Conservation (phyloP, 2,113 vertebrate species). For the Tachuris rubrigastra region DNA sequence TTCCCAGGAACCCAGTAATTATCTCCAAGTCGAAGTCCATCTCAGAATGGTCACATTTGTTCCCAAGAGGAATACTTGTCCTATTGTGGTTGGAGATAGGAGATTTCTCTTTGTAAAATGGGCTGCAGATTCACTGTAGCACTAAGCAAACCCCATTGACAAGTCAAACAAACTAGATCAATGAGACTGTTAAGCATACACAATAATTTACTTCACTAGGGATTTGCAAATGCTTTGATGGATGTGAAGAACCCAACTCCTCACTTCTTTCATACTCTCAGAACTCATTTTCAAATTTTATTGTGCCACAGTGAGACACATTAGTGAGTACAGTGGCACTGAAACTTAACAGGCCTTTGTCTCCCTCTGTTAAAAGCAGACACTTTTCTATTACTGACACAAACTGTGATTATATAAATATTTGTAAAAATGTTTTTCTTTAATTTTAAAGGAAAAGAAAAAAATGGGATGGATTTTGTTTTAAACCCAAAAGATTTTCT, state of each 20-base stretch:
- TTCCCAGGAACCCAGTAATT: background rate
- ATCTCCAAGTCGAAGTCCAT: background rate
- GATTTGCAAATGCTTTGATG: background rate
- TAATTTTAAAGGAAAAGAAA: background rate
- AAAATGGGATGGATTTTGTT: background rate
- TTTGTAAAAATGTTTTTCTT: background rate
- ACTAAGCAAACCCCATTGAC: background rate
- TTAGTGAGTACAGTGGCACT: background rate
- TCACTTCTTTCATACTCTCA: background rate
- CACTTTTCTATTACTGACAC: background rate
- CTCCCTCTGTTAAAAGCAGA: background rate
- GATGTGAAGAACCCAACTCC: background rate
- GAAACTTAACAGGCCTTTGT: background rate
- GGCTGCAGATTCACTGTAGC: background rate
- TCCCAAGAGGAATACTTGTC: background rate
- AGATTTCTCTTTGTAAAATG: background rate
- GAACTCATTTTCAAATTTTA: constrained; percentile 3
- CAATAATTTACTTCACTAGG: background rate
- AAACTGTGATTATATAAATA: background rate
- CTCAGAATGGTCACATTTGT: background rate
- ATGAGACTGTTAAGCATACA: background rate
- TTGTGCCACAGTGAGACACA: background rate
- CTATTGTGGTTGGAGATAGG: background rate
- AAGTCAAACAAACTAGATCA: constrained; percentile 26
- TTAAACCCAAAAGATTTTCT: background rate